Conservation (phyloP, 2,113 vertebrate genomes). For the Rousettus leschenaultii region DNA sequence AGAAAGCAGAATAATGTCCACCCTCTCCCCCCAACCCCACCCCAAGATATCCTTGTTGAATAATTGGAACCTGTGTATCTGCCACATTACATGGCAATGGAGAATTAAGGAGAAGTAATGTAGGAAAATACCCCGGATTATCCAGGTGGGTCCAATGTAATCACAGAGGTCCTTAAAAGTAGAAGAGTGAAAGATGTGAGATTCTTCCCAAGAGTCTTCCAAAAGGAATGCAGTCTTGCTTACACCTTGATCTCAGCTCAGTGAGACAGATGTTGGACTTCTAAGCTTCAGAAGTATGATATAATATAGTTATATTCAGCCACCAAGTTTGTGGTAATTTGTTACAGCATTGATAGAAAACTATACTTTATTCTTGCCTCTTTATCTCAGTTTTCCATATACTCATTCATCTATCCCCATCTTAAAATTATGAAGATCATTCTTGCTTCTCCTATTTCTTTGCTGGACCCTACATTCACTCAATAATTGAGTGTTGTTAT, state of each 20-base stretch:
- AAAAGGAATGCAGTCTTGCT: not conserved
- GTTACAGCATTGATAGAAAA: not conserved
- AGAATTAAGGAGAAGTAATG: not conserved
- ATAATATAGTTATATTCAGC: not conserved
- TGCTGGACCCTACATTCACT: not conserved
- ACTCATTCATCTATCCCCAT: not conserved
- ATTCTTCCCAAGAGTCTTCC: not conserved
- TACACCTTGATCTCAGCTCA: not conserved
- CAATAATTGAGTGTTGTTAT: not conserved
- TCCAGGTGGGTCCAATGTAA: not conserved
- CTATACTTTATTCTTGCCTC: not conserved
- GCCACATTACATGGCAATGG: not conserved
- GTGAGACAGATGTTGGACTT: not conserved
- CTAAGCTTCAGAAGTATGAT: not conserved
- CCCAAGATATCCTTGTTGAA: not conserved
- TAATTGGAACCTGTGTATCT: not conserved
- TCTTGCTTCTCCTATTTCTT: not conserved
- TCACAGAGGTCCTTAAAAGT: not conserved
- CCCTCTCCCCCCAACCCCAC: too few relatives aligned
- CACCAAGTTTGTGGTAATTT: not conserved
- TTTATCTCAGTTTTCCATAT: not conserved
- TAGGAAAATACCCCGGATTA: not conserved
- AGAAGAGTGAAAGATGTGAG: not conserved
- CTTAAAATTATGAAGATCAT: not conserved
- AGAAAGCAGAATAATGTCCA: not conserved